These are phyloP conservation scores for Ephialtes manifestator DNA, from an alignment of 2,888 invertebrate species.

Conservation along the genomic window DNA sequence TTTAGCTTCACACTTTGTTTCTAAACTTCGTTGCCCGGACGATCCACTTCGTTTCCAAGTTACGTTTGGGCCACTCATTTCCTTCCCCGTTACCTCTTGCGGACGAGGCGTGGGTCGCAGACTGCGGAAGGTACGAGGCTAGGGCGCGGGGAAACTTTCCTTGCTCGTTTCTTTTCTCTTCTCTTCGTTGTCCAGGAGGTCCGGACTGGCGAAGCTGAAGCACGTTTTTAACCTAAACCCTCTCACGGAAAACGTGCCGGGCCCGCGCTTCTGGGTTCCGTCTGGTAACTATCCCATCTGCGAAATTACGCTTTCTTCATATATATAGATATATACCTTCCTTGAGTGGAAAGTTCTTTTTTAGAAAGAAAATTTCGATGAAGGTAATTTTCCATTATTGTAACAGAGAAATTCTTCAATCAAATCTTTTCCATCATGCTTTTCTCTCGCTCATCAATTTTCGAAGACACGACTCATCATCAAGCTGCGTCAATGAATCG, in stretches of 20 bases:
- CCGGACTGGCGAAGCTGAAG: conserved; percentile 42
- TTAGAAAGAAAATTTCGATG: conserved; percentile 42
- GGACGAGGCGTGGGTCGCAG: conserved; percentile 40
- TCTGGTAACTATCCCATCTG: conserved; percentile 62
- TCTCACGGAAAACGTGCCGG: conserved; percentile 53
- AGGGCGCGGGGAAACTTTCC: conserved; percentile 52
- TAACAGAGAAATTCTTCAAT: conserved; percentile 12
- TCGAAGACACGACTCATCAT: conserved; percentile 5
- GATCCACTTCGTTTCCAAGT: conserved; percentile 67
- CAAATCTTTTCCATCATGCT: not conserved
- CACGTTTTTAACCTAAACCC: conserved; percentile 62
- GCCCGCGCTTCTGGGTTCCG: conserved; percentile 41
- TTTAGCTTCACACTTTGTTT: conserved; percentile 60
- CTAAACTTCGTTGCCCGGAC: conserved; percentile 63
- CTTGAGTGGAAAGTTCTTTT: conserved; percentile 12
- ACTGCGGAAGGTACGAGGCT: conserved; percentile 7
- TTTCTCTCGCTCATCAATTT: conserved; percentile 30
- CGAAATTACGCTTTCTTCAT: conserved; percentile 54
- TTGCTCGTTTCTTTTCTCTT: conserved; percentile 61
- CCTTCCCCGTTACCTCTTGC: conserved; percentile 58
- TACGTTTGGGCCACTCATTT: conserved; percentile 66
- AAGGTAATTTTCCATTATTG: conserved; percentile 43
- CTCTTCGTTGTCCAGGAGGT: conserved; percentile 36
- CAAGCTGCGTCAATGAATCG: conserved; percentile 27
- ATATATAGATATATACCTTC: conserved; percentile 10